phyloP scores from a whole-genome alignment of 2,113 vertebrate species.

The Scartelaos histophorus region DNA sequence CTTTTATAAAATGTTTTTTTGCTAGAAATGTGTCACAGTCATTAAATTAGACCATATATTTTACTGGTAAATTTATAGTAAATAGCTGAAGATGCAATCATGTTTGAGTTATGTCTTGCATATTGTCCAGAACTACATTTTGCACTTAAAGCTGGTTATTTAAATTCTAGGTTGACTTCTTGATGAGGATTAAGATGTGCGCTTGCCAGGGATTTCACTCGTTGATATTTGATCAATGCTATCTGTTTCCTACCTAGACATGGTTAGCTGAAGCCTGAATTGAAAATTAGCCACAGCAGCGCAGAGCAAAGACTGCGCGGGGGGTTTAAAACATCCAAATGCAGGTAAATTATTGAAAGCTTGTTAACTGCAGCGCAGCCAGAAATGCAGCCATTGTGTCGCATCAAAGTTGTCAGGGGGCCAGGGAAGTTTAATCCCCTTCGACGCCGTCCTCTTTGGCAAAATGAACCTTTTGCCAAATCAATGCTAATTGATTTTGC shows the following conservation, averaged over 20 bases:
- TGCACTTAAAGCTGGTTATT: conserved; percentile 50
- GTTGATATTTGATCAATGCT: conserved; percentile 73
- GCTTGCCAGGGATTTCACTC: conserved; percentile 54
- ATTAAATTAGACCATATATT: background rate
- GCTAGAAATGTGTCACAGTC: background rate
- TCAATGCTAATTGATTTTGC: conserved; percentile 99
- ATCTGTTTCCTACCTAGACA: conserved; percentile 61
- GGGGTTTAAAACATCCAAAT: conserved; percentile 19
- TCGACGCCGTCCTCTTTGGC: conserved; percentile 84
- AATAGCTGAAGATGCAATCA: background rate
- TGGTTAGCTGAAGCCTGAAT: conserved; percentile 53
- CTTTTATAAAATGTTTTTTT: background rate
- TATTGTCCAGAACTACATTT: conserved; percentile 31
- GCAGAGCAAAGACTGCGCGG: conserved; percentile 20
- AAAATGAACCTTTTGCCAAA: conserved; percentile 97
- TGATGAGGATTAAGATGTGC: conserved; percentile 70
- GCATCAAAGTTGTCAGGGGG: conserved; percentile 88
- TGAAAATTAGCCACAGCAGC: conserved; percentile 51
- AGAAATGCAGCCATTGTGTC: conserved; percentile 72
- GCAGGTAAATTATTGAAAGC: conserved; percentile 60
- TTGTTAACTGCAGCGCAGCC: conserved; percentile 52
- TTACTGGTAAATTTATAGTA: background rate
- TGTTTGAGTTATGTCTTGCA: background rate
- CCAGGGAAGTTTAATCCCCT: conserved; percentile 89
- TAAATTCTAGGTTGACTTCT: conserved; percentile 54